These are phyloP conservation scores for Dicycla oo DNA, from an alignment of 2,888 invertebrate species.

Conservation along the genomic window DNA sequence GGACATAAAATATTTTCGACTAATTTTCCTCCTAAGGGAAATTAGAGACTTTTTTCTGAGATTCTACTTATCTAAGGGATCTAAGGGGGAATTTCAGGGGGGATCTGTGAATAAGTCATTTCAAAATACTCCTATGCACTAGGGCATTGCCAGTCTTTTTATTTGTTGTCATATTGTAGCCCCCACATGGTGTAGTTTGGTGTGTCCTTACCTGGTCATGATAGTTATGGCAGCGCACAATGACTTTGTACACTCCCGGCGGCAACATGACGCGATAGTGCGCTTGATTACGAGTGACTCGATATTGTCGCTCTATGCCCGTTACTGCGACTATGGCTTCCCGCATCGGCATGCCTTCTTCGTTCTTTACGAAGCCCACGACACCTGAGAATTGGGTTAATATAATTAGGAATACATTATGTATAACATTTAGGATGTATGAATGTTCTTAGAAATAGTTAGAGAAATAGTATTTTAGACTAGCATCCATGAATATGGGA, in stretches of 20 bases:
- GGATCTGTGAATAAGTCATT: too few species aligned
- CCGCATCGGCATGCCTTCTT: slow-evolving; percentile 91
- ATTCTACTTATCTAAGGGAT: too few species aligned
- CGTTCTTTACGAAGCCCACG: slow-evolving; percentile 93
- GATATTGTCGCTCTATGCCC: slow-evolving; percentile 89
- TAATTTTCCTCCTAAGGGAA: too few species aligned
- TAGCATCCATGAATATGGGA: background rate
- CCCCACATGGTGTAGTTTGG: background rate
- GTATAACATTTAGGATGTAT: background rate
- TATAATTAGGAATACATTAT: background rate
- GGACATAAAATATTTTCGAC: too few species aligned
- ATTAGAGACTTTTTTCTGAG: too few species aligned
- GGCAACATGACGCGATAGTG: slow-evolving; percentile 93
- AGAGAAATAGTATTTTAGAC: background rate
- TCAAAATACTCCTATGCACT: too few species aligned
- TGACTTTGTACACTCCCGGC: slow-evolving; percentile 92
- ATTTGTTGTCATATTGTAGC: background rate
- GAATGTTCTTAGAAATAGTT: background rate
- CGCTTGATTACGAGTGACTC: slow-evolving; percentile 92
- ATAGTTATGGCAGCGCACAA: slow-evolving; percentile 91
- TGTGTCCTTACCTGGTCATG: slow-evolving; percentile 80
- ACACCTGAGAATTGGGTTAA: slow-evolving; percentile 87
- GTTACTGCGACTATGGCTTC: slow-evolving; percentile 93
- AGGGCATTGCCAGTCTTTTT: background rate
- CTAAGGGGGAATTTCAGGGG: too few species aligned